These are phyloP conservation scores for Pocillopora grandis DNA, from an alignment of 92 coral and sea anemone species.

Conservation along the genomic window DNA sequence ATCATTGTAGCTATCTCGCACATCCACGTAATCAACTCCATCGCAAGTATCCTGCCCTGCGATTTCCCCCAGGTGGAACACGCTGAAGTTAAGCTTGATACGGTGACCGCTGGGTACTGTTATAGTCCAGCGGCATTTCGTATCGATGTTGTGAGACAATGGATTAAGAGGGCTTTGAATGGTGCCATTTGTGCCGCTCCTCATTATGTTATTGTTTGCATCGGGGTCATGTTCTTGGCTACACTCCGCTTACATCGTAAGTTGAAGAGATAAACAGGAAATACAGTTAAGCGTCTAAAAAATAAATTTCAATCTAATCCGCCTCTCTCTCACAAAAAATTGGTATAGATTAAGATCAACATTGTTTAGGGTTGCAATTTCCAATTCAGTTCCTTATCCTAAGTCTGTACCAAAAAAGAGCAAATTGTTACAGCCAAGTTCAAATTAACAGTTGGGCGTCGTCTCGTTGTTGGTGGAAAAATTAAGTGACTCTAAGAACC, in stretches of 20 bases:
- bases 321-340: too few relatives aligned
- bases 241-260: constrained; percentile 17
- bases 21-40: constrained; percentile 7
- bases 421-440: too few relatives aligned
- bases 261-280: too few relatives aligned
- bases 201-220: constrained; percentile 31
- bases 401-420: too few relatives aligned
- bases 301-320: too few relatives aligned
- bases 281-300: too few relatives aligned
- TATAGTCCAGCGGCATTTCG: constrained; percentile 43
- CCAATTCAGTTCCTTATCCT: too few relatives aligned
- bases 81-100: constrained; percentile 27
- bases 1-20: constrained; percentile 35
- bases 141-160: neutral
- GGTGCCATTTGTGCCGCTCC: constrained; percentile 27
- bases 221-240: neutral
- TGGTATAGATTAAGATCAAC: too few relatives aligned
- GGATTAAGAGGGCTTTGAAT: neutral
- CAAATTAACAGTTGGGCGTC: too few relatives aligned
- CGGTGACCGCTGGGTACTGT: constrained; percentile 44
- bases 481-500: too few relatives aligned
- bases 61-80: constrained; percentile 23
- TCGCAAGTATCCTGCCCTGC: constrained; percentile 15
- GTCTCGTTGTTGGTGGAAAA: too few relatives aligned
- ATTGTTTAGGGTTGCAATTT: too few relatives aligned